Evolutionary conservation across 53 echinoderm and acorn worm genomes (phyloP), one percentile per base, ranked within the genome.

Genomic region (Echinometra lucunter): DNA sequence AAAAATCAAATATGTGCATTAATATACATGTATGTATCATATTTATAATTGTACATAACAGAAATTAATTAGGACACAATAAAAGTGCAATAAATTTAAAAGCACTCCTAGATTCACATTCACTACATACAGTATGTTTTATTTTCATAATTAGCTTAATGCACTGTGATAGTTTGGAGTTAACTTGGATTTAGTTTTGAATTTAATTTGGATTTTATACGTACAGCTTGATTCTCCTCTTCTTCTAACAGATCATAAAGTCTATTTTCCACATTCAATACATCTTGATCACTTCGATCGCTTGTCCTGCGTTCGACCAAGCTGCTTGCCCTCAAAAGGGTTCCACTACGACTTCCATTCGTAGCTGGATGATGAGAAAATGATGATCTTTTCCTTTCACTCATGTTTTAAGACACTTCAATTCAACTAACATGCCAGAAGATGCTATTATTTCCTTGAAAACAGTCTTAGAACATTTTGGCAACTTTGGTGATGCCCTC

Each of bases 151-250:
- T 66, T 28, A 27, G 28, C 28, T 66, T 1, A 34, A 13, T 67
- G 32, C 67, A 67, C 30, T 30, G 30, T 3, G 17, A 6, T 34
- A 69, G 12, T 34, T 11, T 69, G 34, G 32, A 9, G 30, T 34
- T 78, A 6, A 7, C 42, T 78, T 78, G 38, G 21, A 78, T 78
- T 40, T 38, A 42, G 42, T 75, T 38, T 40, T 6, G 42, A 78
- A 19, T 40, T 18, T 32, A 34, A 15, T 69, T 32, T 32, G 69
- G 69, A 69, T 69, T 69, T 69, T 34, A 32, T 91, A 91, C 91
- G 21, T 91, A 91, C 91, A 69, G 21, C 66, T 7, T 37, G 91
- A 42, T 45, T 60, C 66, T 91, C 91, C 69, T 91, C 91, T 70
- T 91, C 91, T 45, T 91, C 91, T 45, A 91, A 45, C 3, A 91